Evolutionary conservation across 2,797 vertebrate genomes (phyloP), one percentile per base, ranked within the genome.

Genomic region (Linurgus olivaceus): DNA sequence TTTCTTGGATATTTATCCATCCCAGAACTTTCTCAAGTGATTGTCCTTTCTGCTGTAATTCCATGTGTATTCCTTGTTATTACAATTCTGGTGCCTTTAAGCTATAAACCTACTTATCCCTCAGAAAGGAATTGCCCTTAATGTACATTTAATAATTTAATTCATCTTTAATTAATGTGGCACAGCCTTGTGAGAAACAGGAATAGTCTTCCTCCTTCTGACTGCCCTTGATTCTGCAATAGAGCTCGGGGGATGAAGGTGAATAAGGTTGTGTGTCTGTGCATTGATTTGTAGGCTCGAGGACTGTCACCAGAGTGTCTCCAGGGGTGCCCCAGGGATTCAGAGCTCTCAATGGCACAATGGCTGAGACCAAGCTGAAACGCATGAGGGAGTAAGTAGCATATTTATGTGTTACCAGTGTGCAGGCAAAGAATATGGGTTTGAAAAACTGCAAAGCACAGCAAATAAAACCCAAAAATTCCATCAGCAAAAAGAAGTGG

Each of bases 371-470:
- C 85, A 98, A 88, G 82, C 82, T 98, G 94, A 97, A 97, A 42
- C 93, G 6, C 86, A 97, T 98, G 96, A 98, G 93, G 93, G 97
- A 98, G 98, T 98, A 96, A 98, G 98, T 98, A 75, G 21, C 16
- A 5, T 73, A 38, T 77, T 59, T 76, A 45, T 72, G 28, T 61
- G 35, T 72, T 72, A 78, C 37, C 19, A 25, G 7, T 29, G 57
- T 54, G 28, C n/a, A 86, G 44, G 37, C 47, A 51, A 58, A 75
- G 40, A 47, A 26, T 15, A 29, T 47, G 70, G 50, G 20, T 88
- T 85, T 91, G 86, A 59, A 95, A 83, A 67, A 62, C 48, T 48
- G 51, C 57, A 67, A 65, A 93, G 47, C 72, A 67, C 31, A 16
- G 48, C 33, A 83, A 90, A 92, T 83, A 45, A 87, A 79, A 15